These are phyloP conservation scores for Drosophila busckii DNA, from an alignment of 1,140 invertebrate species.

Conservation along the genomic window DNA sequence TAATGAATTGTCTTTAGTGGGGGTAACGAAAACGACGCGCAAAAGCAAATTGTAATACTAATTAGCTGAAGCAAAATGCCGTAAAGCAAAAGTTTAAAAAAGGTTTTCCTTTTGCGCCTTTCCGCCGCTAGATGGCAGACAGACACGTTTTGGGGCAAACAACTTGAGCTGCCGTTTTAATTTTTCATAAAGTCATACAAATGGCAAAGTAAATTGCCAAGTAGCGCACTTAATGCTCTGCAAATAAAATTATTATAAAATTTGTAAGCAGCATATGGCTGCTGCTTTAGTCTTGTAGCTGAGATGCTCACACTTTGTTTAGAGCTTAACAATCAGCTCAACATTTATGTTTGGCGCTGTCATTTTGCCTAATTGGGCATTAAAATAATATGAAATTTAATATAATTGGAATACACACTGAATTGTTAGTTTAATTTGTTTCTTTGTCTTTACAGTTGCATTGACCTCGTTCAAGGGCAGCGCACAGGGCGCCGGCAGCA, in stretches of 20 bases:
- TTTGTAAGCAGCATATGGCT: too few relatives aligned
- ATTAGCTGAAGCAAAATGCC: constrained; percentile 59
- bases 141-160: constrained; percentile 63
- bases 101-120: constrained; percentile 30
- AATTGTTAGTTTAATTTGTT: neutral
- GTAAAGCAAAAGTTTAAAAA: constrained; percentile 51
- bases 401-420: constrained; percentile 4
- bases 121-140: constrained; percentile 1
- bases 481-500: constrained; percentile 78
- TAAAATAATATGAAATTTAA: constrained; percentile 19
- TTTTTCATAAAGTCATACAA: constrained; percentile 68
- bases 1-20: constrained; percentile 62
- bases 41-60: constrained; percentile 75
- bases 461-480: constrained; percentile 80
- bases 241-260: constrained; percentile 24
- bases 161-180: constrained; percentile 70
- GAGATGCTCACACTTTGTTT: too few relatives aligned
- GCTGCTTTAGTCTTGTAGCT: too few relatives aligned
- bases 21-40: constrained; percentile 36
- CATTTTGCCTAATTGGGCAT: constrained; percentile 26
- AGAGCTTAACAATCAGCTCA: too few relatives aligned
- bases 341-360: too few relatives aligned
- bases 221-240: too few relatives aligned
- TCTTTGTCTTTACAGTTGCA: constrained; percentile 51
- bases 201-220: constrained; percentile 59